Evolutionary conservation across 1,140 invertebrate species (phyloP), one percentile per base, ranked within the genome.

Genomic region (Camponotus vicinus): DNA sequence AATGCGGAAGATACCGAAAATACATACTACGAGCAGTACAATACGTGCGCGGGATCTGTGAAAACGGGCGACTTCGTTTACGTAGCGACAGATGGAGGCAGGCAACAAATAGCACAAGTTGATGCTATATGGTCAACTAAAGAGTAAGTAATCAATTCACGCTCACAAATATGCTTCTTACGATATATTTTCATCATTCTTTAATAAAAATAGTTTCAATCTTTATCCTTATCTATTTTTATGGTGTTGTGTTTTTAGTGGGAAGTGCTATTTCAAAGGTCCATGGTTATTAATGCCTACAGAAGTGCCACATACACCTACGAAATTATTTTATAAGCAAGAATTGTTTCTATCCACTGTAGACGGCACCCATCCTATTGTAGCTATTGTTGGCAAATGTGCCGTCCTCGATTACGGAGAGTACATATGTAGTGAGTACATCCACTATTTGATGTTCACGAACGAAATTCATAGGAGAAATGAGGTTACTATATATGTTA

Each of bases 51-150:
- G 55, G 98, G 98, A 37, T 96, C 97, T 45, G 96, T 99, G 80
- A 97, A 98, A 96, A 97, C 97, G 64, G 99, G 98, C 15, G 99
- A 99, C 95, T 99, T 97, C 95, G 98, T 99, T 45, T 99, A 99
- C 94, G 98, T 99, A 13, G 97, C 98, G 52, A 98, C 97, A 21
- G 97, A 98, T 93, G 97, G 97, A 70, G 97, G 98, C 45, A 97
- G 97, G 93, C 98, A 98, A 93, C 96, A 98, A 78, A 98, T 99
- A 83, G 98, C 98, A n/a, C 97, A 99, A 95, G 97, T 99, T 88
- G 98, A 99, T 94, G 97, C 97, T 85, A 98, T 99, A 92, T 99
- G 98, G 98, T 97, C 97, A 89, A 98, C 98, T 66, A 97, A 97
- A 94, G 97, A 97, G 97, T 98, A 95, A 96, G 97, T 96, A 66